A percentile compares a stretch with the other conserved stretches of the same genome.
phyloP scores from a whole-genome alignment of 2,888 invertebrate species.

The Hydrotaea cyrtoneurina region DNA sequence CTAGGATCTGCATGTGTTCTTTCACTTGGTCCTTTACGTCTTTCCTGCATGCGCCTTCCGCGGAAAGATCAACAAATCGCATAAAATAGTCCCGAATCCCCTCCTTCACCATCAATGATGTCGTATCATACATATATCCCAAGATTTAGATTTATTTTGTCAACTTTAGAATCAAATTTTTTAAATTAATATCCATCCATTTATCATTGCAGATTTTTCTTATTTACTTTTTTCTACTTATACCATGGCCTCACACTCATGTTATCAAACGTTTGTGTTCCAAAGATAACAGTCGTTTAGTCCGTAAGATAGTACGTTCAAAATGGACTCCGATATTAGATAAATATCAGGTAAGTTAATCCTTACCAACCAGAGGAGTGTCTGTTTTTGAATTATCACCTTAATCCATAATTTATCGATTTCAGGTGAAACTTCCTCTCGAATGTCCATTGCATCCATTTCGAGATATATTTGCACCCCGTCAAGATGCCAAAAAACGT shows the following conservation, averaged over 20 bases:
- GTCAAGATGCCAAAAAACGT: conserved; percentile 91
- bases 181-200: background rate
- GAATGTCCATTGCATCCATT: conserved; percentile 95
- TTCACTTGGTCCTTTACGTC: too few species aligned
- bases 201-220: conserved; percentile 86
- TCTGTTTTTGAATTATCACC: background rate
- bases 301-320: conserved; percentile 92
- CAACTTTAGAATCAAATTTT: too few species aligned
- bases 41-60: too few species aligned
- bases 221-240: conserved; percentile 89
- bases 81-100: too few species aligned
- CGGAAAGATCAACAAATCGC: too few species aligned
- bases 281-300: conserved; percentile 93
- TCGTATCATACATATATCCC: too few species aligned
- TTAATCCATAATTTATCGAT: background rate
- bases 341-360: conserved; percentile 85
- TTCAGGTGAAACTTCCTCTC: conserved; percentile 88
- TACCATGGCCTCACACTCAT: conserved; percentile 94
- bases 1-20: too few species aligned
- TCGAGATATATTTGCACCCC: conserved; percentile 93
- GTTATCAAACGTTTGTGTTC: conserved; percentile 93
- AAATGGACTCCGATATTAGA: conserved; percentile 95
- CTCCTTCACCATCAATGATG: too few species aligned
- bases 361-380: too few species aligned
- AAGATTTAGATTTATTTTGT: too few species aligned